Evolutionary conservation across 2,888 invertebrate genomes (phyloP), one percentile per base, ranked within the genome.

Genomic region (Chorisops tibialis): DNA sequence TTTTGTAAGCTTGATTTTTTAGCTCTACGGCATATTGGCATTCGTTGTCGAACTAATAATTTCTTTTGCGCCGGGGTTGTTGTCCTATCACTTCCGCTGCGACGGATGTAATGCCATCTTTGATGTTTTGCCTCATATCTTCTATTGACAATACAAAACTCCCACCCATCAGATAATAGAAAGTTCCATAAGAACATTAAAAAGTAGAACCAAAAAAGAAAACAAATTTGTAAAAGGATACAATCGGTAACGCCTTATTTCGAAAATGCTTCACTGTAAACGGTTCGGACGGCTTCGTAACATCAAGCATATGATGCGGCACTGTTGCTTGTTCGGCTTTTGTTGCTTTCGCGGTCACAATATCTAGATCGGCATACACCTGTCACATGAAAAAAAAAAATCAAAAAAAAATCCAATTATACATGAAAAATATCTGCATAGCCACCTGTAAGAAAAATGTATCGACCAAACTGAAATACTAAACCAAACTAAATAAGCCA

Each of bases 261-360:
- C 91, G 82, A 79, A 91, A 98, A 74, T 93, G 88, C 0, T 88
- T 82, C 2, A 97, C 95, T 5, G 89, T 91, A 76, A 86, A 95
- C 65, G 83, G 83, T 71, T 87, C 83, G 59, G 87, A 80, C 0
- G 97, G 94, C 68, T 91, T 87, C 61, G 95, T 79, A 64, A 93
- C 85, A 74, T 94, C 91, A 65, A 99, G 81, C 72, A 98, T 81
- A 74, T 99, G 96, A 80, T 99, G 99, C 1, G 83, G 85, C 0
- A 87, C 89, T 69, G 82, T 76, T 30, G 81, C 75, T 69, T 85
- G 85, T 75, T 99, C 98, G 68, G 87, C 87, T 19, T 72, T 75
- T 0, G 91, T 91, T 0, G 95, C 94, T 80, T 98, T 97, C 22
- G 97, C 97, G 0, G 96, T 96, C 68, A 93, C 87, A 70, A 98